These are phyloP conservation scores for Neomorphus geoffroyi DNA, from an alignment of 2,797 vertebrate genomes.

Conservation along the genomic window DNA sequence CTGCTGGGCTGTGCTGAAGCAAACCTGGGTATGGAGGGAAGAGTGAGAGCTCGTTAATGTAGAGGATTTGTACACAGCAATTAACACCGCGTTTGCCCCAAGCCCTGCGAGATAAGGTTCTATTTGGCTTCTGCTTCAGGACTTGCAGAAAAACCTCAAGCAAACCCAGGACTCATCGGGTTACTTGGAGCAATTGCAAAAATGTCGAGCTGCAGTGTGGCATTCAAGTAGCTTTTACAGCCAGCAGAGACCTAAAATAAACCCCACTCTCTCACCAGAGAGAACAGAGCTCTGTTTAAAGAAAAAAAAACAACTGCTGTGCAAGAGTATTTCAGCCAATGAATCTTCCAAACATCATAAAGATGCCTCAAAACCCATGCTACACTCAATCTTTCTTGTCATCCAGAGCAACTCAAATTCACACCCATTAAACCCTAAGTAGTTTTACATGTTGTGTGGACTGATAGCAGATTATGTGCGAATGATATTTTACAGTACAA, in stretches of 20 bases:
- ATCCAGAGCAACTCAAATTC: neutral
- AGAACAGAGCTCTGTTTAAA: neutral
- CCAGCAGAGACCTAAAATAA: neutral
- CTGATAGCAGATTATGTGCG: neutral
- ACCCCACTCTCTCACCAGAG: neutral
- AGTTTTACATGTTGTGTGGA: neutral
- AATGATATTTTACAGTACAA: neutral
- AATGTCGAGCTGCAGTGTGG: neutral
- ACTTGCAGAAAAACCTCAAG: neutral
- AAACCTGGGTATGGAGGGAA: accelerated
- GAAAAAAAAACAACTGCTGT: neutral
- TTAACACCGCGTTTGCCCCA: neutral
- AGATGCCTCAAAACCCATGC: neutral
- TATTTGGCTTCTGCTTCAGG: neutral
- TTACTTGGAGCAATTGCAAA: neutral
- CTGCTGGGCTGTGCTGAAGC: neutral
- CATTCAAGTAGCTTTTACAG: neutral
- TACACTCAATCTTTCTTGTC: neutral
- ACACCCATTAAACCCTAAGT: neutral
- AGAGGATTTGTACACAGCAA: neutral
- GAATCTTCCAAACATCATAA: neutral
- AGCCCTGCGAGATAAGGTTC: neutral
- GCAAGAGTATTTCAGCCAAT: neutral
- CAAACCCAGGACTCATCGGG: neutral
- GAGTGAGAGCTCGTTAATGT: accelerated